These are phyloP conservation scores for Drosophila merina DNA, from an alignment of 2,888 invertebrate species.

Conservation along the genomic window DNA sequence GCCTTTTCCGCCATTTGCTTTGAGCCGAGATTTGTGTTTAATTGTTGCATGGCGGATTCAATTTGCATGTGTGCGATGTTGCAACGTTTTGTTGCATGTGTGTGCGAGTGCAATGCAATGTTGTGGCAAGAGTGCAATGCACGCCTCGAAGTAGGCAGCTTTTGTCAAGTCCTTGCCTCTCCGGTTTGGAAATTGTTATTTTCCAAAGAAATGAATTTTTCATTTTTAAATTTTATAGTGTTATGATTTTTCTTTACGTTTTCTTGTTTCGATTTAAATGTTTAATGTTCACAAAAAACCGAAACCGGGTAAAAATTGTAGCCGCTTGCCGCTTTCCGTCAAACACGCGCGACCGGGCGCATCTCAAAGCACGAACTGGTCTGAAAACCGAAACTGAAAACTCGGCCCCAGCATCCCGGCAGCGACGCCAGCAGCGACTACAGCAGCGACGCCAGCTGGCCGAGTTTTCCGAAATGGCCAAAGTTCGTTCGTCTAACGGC, in stretches of 20 bases:
- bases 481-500: constrained; percentile 29
- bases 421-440: constrained; percentile 7
- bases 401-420: constrained; percentile 55
- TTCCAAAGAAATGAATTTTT: neutral
- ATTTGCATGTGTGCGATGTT: constrained; percentile 48
- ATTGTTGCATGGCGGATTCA: constrained; percentile 79
- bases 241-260: neutral
- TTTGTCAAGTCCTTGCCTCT: constrained; percentile 3
- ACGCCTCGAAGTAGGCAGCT: constrained; percentile 58
- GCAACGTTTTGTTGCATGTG: neutral
- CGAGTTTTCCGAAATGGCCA: constrained; percentile 60
- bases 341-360: constrained; percentile 78
- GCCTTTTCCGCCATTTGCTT: constrained; percentile 57
- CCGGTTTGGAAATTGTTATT: neutral
- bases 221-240: neutral
- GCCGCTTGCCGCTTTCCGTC: constrained; percentile 51
- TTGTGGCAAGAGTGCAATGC: constrained; percentile 24
- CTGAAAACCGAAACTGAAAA: constrained; percentile 64
- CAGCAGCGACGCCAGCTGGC: constrained; percentile 51
- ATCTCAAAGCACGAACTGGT: constrained; percentile 82
- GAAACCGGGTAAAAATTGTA: constrained; percentile 52
- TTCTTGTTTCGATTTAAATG: constrained; percentile 3
- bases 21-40: constrained; percentile 81
- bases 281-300: constrained; percentile 37
- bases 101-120: constrained; percentile 21